These are phyloP conservation scores for Pangasius krempfi DNA, from an alignment of 2,797 vertebrate genomes.

Conservation along the genomic window DNA sequence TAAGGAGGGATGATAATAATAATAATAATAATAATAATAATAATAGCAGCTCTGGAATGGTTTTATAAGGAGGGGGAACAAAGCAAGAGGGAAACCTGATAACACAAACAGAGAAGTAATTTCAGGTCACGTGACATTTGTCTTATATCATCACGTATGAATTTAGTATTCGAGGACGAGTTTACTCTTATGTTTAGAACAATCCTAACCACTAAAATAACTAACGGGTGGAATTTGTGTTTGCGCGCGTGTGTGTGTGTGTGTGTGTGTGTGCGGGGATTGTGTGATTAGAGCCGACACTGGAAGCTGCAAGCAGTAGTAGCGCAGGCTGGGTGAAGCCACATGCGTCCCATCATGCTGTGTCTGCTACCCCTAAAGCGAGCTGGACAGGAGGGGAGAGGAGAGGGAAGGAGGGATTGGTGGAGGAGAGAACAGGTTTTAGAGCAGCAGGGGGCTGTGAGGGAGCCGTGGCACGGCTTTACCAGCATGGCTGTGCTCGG, in stretches of 20 bases:
- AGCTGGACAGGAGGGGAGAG: slow-evolving; percentile 47
- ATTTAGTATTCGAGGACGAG: background rate
- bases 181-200: background rate
- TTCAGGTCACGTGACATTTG: background rate
- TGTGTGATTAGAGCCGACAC: slow-evolving; percentile 4
- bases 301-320: slow-evolving; percentile 57
- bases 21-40: too few species aligned
- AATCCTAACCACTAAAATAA: background rate
- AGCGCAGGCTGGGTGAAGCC: slow-evolving; percentile 57
- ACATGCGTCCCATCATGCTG: slow-evolving; percentile 84
- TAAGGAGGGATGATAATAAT: background rate
- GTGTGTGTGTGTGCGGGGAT: background rate
- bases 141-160: background rate
- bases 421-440: slow-evolving; percentile 53
- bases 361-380: slow-evolving; percentile 70
- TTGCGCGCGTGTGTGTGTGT: background rate
- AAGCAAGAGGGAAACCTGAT: background rate
- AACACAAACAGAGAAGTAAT: background rate
- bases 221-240: background rate
- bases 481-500: slow-evolving; percentile 90
- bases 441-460: slow-evolving; percentile 60
- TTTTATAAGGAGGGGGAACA: too few species aligned
- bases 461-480: slow-evolving; percentile 68
- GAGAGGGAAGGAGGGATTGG: slow-evolving; percentile 5
- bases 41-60: background rate